These are phyloP conservation scores for Drosophila mulleri DNA, from an alignment of 2,888 invertebrate genomes.

Conservation along the genomic window DNA sequence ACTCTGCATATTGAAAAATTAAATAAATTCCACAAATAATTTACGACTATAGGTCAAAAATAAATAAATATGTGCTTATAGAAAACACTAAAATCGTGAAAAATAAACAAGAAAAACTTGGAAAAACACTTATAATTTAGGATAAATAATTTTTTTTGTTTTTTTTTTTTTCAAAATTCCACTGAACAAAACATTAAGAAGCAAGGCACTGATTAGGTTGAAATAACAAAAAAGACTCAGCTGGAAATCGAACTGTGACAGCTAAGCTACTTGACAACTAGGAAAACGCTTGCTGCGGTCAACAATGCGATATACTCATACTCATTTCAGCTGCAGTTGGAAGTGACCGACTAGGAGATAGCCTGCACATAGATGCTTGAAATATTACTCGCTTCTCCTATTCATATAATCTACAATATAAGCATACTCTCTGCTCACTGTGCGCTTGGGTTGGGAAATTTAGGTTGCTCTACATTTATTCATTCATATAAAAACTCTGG, in stretches of 20 bases:
- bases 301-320: too few species aligned
- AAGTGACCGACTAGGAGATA: too few species aligned
- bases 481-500: too few species aligned
- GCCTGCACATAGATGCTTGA: too few species aligned
- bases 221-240: conserved; percentile 1
- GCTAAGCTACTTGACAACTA: background rate
- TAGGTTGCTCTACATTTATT: too few species aligned
- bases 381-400: too few species aligned
- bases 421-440: too few species aligned
- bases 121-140: conserved; percentile 32
- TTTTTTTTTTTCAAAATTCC: conserved; percentile 10
- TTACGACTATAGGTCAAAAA: background rate
- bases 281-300: background rate
- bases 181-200: conserved; percentile 13
- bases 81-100: background rate
- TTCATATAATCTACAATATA: too few species aligned
- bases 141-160: background rate
- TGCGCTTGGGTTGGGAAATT: too few species aligned
- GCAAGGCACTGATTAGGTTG: conserved; percentile 7
- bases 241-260: background rate
- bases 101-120: background rate
- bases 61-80: background rate
- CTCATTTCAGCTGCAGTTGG: background rate
- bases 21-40: background rate
- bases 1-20: conserved; percentile 43